These are phyloP conservation scores for Styela clava DNA, from an alignment of 23 tunicate species.

Conservation along the genomic window DNA sequence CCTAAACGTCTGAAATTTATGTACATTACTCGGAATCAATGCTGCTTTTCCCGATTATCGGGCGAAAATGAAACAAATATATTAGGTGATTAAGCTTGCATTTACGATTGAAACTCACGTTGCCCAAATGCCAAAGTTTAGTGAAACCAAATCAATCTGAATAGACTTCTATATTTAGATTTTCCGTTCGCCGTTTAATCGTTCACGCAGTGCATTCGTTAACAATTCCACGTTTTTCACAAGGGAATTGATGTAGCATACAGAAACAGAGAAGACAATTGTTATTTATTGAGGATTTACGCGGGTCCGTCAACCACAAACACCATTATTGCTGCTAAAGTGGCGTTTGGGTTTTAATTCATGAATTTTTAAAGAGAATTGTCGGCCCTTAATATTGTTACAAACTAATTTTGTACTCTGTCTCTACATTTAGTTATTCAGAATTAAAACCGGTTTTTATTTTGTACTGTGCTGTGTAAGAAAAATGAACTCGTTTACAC, in stretches of 20 bases:
- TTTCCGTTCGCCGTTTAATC: not conserved
- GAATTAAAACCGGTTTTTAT: not conserved
- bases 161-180: too few species aligned
- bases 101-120: too few species aligned
- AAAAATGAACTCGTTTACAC: too few species aligned
- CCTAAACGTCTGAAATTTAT: too few species aligned
- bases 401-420: conserved; percentile 1
- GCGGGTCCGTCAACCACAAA: not conserved
- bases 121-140: too few species aligned
- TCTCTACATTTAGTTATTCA: not conserved
- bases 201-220: not conserved
- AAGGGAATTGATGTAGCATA: not conserved
- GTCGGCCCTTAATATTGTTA: not conserved
- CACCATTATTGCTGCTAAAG: conserved; percentile 5
- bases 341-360: conserved; percentile 9
- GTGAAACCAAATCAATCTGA: too few species aligned
- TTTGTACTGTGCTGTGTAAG: too few species aligned
- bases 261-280: not conserved
- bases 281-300: not conserved
- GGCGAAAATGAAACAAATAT: too few species aligned
- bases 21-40: too few species aligned
- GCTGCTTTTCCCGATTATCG: too few species aligned
- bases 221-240: not conserved
- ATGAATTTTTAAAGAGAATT: conserved; percentile 5
- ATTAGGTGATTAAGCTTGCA: too few species aligned